Evolutionary conservation across 2,113 vertebrate genomes (phyloP).

Genomic region (Oreotrochilus melanogaster): DNA sequence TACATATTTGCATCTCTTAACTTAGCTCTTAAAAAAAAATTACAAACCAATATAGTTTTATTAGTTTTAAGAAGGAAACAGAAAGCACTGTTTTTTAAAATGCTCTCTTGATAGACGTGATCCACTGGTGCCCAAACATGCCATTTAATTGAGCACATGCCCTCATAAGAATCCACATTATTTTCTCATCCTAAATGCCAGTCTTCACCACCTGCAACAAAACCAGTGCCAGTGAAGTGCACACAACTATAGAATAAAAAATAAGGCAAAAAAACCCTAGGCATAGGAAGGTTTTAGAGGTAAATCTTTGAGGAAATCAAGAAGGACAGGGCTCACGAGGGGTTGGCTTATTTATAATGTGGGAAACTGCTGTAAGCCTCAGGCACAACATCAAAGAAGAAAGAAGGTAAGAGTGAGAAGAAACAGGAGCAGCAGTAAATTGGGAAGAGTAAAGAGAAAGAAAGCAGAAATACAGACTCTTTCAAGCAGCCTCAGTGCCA

Average conservation of each 20-base stretch:
- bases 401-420: conserved; percentile 43
- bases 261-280: not conserved
- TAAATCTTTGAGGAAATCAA: conserved; percentile 15
- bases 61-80: not conserved
- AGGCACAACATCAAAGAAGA: conserved; percentile 56
- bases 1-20: not conserved
- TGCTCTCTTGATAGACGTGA: not conserved
- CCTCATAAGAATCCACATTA: not conserved
- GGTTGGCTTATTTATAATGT: conserved; percentile 28
- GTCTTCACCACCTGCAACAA: not conserved
- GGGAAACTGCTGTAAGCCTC: conserved; percentile 48
- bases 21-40: not conserved
- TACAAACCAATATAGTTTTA: not conserved
- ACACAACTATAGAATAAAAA: not conserved
- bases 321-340: not conserved
- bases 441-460: conserved; percentile 30
- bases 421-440: conserved; percentile 56
- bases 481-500: not conserved
- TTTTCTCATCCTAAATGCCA: not conserved
- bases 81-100: not conserved
- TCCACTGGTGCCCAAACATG: not conserved
- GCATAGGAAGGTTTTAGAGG: not conserved
- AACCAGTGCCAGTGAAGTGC: not conserved
- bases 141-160: not conserved
- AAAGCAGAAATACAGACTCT: conserved; percentile 23